A percentile compares a stretch with the other conserved stretches of the same genome.
Evolutionary conservation across 2,113 vertebrate genomes (phyloP).

Genomic region (Felis chaus): DNA sequence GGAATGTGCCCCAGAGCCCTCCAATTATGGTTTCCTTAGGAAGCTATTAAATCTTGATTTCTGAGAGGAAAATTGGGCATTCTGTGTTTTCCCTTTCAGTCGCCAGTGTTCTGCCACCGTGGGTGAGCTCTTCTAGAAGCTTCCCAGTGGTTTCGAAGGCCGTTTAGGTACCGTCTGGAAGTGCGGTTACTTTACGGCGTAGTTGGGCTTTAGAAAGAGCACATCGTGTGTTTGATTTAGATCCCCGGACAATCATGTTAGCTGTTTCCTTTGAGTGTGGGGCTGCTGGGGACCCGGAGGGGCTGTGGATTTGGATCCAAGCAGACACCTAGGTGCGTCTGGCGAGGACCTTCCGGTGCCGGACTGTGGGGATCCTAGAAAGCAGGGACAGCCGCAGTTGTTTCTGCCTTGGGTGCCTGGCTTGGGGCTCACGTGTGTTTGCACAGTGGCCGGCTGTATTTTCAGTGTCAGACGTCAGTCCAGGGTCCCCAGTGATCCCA

Average conservation of each 20-base stretch:
- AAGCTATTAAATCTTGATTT: constrained; percentile 42
- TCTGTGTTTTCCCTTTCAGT: background rate
- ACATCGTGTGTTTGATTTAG: background rate
- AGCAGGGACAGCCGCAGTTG: background rate
- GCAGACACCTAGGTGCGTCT: background rate
- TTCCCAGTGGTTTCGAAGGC: background rate
- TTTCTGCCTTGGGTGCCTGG: too few relatives aligned
- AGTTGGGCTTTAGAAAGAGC: background rate
- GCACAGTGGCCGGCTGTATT: background rate
- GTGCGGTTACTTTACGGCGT: background rate
- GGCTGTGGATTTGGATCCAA: background rate
- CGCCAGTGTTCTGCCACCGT: background rate
- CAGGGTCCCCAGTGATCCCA: background rate
- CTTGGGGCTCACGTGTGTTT: fast-evolving
- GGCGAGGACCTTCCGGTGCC: background rate
- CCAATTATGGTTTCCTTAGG: constrained; percentile 43
- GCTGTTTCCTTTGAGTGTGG: background rate
- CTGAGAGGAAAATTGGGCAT: constrained; percentile 51
- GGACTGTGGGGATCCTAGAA: background rate
- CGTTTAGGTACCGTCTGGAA: background rate
- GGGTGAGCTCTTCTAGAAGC: constrained; percentile 13
- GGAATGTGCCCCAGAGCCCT: background rate
- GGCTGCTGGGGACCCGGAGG: background rate
- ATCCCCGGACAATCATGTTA: background rate
- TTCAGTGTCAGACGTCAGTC: background rate